Conservation (phyloP, 2,888 invertebrate species). For the Sericinus montela region DNA sequence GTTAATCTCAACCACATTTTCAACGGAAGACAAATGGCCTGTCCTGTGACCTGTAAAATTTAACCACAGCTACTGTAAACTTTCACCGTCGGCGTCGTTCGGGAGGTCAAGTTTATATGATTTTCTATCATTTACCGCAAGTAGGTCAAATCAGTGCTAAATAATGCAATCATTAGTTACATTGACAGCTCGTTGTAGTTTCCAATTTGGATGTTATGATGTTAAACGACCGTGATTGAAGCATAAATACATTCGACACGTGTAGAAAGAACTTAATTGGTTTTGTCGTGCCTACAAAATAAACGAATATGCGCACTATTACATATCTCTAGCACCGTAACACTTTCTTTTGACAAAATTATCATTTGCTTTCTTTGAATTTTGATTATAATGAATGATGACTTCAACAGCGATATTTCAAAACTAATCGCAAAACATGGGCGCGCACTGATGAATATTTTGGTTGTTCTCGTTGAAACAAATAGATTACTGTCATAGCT, state of each 20-base stretch:
- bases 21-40: conserved; percentile 28
- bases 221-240: conserved; percentile 16
- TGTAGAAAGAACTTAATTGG: conserved; percentile 29
- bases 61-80: conserved; percentile 57
- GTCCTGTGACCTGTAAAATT: conserved; percentile 31
- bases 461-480: too few species aligned
- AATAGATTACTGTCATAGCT: too few species aligned
- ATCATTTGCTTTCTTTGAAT: too few species aligned
- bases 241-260: conserved; percentile 17
- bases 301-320: conserved; percentile 21
- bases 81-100: conserved; percentile 53
- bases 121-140: conserved; percentile 32
- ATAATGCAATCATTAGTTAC: conserved; percentile 46
- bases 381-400: too few species aligned
- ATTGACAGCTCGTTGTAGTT: conserved; percentile 45
- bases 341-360: conserved; percentile 6
- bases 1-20: conserved; percentile 26
- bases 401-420: not conserved
- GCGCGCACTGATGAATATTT: too few species aligned
- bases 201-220: conserved; percentile 41
- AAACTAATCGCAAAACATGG: too few species aligned
- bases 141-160: conserved; percentile 44
- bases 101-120: conserved; percentile 65
- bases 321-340: conserved; percentile 16
- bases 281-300: conserved; percentile 26